phyloP scores from a whole-genome alignment of 2,888 invertebrate genomes.

The Meloe dianella region DNA sequence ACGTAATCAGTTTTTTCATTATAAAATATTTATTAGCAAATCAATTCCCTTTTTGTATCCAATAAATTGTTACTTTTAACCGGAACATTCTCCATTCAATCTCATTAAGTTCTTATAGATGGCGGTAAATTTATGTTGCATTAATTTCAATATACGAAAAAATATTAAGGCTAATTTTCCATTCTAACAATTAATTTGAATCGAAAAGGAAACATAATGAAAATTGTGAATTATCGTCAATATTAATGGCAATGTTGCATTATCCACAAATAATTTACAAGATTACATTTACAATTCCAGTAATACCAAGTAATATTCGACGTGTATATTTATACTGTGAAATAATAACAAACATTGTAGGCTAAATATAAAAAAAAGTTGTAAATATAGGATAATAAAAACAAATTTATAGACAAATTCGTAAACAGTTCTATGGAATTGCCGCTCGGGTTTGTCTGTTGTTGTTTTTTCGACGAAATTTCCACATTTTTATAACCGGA shows the following conservation, averaged over 20 bases:
- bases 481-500: too few species aligned
- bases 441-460: too few species aligned
- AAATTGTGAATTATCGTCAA: too few species aligned
- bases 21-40: neutral
- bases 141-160: neutral
- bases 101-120: neutral
- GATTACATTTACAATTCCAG: neutral
- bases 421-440: too few species aligned
- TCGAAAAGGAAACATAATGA: too few species aligned
- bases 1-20: neutral
- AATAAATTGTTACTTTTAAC: conserved; percentile 6
- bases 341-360: neutral
- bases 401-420: too few species aligned
- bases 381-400: neutral
- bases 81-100: neutral
- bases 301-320: neutral
- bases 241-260: too few species aligned
- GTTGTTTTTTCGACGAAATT: too few species aligned
- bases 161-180: neutral
- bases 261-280: too few species aligned
- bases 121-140: neutral
- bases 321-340: neutral
- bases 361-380: neutral
- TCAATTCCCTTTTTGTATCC: conserved; percentile 7
- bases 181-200: too few species aligned